Conservation (phyloP, 2,888 invertebrate species). For the Monopis laevigella region DNA sequence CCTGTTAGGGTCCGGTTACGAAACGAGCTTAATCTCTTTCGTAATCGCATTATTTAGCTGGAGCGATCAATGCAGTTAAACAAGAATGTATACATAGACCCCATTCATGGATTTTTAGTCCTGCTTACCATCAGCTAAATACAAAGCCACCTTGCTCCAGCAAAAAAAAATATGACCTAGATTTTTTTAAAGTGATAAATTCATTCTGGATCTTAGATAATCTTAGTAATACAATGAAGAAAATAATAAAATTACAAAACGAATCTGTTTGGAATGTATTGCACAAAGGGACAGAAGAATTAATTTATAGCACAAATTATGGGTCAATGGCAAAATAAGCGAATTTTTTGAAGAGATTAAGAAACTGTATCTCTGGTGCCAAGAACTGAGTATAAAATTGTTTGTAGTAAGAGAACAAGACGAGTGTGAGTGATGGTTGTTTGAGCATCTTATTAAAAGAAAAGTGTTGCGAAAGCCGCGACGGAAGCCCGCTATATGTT, state of each 20-base stretch:
- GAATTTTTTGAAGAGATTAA: slow-evolving; percentile 1
- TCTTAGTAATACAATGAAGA: not conserved
- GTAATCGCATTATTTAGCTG: no score
- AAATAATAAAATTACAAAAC: slow-evolving; percentile 1
- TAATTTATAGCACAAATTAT: slow-evolving; percentile 15
- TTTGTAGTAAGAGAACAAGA: slow-evolving; percentile 12
- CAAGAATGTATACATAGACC: no score
- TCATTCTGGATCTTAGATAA: no score
- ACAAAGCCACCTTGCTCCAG: no score
- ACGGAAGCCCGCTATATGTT: slow-evolving; percentile 4
- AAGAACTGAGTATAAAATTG: slow-evolving; percentile 28
- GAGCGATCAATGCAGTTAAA: no score
- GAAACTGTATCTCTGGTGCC: not conserved
- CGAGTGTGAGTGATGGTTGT: slow-evolving; percentile 7
- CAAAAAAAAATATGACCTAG: no score
- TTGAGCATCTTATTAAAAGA: slow-evolving; percentile 2
- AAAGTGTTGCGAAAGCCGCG: slow-evolving; percentile 7
- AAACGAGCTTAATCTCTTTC: no score
- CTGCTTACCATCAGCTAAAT: no score
- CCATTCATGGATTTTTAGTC: no score
- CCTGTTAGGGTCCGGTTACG: no score
- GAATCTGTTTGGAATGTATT: slow-evolving; percentile 5
- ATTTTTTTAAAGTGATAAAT: no score
- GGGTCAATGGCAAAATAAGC: slow-evolving; percentile 40
- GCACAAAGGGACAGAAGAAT: slow-evolving; percentile 8